Evolutionary conservation across 64 coral and sea anemone genomes (phyloP).

Genomic region (Pocillopora verrucosa): DNA sequence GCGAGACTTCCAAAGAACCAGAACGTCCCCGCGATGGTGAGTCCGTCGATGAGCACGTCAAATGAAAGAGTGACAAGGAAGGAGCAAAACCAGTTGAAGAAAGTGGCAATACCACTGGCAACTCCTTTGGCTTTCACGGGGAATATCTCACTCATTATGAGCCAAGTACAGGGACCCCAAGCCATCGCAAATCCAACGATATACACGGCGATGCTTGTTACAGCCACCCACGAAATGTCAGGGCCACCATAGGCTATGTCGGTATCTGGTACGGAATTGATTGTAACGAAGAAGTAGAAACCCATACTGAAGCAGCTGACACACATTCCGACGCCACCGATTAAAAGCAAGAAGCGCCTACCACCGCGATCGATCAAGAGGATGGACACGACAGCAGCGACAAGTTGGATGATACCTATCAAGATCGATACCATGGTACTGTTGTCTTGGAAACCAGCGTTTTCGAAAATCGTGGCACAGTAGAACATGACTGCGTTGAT

Average conservation of each 20-base stretch:
- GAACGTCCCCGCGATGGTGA: slow-evolving; percentile 71
- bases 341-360: slow-evolving; percentile 62
- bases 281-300: slow-evolving; percentile 52
- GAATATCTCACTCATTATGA: slow-evolving; percentile 98
- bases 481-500: slow-evolving; percentile 96
- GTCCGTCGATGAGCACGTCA: slow-evolving; percentile 10
- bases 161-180: slow-evolving; percentile 92
- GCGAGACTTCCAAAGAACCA: slow-evolving; percentile 79
- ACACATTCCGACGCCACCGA: slow-evolving; percentile 49
- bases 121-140: slow-evolving; percentile 73
- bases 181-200: slow-evolving; percentile 82
- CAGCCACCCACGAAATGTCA: slow-evolving; percentile 55
- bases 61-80: slow-evolving; percentile 73
- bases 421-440: slow-evolving; percentile 74
- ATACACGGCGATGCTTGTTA: slow-evolving; percentile 73
- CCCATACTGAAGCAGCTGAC: slow-evolving; percentile 58
- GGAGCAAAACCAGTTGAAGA: slow-evolving; percentile 88
- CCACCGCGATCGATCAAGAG: slow-evolving; percentile 81
- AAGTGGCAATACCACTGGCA: slow-evolving; percentile 77
- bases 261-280: not conserved
- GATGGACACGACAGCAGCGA: slow-evolving; percentile 50
- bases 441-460: slow-evolving; percentile 68
- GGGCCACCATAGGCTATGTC: not conserved
- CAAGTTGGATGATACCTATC: slow-evolving; percentile 75
- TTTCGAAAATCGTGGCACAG: slow-evolving; percentile 72